phyloP scores from a whole-genome alignment of 92 coral and sea anemone species.

The Phymanthus crucifer region DNA sequence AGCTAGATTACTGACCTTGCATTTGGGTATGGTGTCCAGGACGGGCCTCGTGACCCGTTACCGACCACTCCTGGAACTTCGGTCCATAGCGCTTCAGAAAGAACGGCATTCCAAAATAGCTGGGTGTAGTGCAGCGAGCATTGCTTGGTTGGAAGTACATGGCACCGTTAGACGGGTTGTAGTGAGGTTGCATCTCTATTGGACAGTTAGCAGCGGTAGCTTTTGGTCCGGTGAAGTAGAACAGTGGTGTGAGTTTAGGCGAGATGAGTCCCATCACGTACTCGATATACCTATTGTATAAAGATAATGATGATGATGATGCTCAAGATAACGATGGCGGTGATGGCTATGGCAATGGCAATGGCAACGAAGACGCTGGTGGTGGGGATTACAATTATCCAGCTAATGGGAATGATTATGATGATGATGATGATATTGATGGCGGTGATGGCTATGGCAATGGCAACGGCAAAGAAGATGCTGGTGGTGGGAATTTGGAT shows the following conservation, averaged over 20 bases:
- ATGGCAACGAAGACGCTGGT: too few relatives aligned
- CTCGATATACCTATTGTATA: conserved; percentile 38
- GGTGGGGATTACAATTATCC: too few relatives aligned
- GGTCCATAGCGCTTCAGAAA: conserved; percentile 86
- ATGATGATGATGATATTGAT: too few relatives aligned
- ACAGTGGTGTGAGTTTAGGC: conserved; percentile 77
- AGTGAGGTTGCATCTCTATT: conserved; percentile 85
- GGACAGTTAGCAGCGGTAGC: conserved; percentile 91
- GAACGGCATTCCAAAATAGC: conserved; percentile 85
- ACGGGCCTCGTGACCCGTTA: conserved; percentile 87
- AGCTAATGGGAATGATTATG: too few relatives aligned
- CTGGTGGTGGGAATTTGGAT: too few relatives aligned
- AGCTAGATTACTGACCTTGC: conserved; percentile 64
- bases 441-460: too few relatives aligned
- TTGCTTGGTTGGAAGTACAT: conserved; percentile 62
- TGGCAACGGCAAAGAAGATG: too few relatives aligned
- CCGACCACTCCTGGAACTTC: conserved; percentile 92
- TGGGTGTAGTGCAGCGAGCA: conserved; percentile 46
- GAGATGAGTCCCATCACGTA: conserved; percentile 79
- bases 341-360: too few relatives aligned
- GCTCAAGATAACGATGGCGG: too few relatives aligned
- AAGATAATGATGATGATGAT: too few relatives aligned
- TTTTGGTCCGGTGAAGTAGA: conserved; percentile 79
- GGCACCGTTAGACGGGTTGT: conserved; percentile 93
- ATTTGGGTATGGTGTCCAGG: conserved; percentile 95